These are phyloP conservation scores for Hymenopus coronatus DNA, from an alignment of 2,888 invertebrate genomes.

Conservation along the genomic window DNA sequence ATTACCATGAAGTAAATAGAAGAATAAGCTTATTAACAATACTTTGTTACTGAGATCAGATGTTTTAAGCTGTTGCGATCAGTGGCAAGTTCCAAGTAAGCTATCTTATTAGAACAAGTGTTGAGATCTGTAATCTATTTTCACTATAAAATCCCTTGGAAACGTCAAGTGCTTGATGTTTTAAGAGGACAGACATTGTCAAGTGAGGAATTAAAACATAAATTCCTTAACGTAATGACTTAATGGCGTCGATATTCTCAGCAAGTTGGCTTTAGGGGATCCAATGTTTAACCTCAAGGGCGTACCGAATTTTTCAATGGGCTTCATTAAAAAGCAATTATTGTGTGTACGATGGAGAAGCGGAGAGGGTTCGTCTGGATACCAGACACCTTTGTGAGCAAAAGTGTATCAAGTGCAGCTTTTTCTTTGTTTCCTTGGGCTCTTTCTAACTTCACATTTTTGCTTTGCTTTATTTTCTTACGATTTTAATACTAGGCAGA, in stretches of 20 bases:
- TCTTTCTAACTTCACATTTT: not conserved
- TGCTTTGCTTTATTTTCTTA: not conserved
- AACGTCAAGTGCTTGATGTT: not conserved
- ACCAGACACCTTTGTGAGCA: not conserved
- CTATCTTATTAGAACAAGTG: not conserved
- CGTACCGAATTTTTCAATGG: slow-evolving; percentile 15
- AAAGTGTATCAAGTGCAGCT: slow-evolving; percentile 1
- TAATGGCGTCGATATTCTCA: not conserved
- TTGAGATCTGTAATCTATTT: not conserved
- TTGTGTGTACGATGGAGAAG: not conserved
- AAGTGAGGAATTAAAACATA: not conserved
- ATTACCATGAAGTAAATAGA: no score
- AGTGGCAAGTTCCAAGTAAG: no score
- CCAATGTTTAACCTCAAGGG: slow-evolving; percentile 9
- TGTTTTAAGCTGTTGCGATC: no score
- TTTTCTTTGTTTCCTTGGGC: not conserved
- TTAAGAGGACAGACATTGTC: not conserved
- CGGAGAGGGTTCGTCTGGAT: not conserved
- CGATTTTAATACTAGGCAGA: not conserved
- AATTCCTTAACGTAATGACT: slow-evolving; percentile 5
- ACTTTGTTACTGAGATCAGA: no score
- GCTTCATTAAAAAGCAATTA: slow-evolving; percentile 20
- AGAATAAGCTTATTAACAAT: no score
- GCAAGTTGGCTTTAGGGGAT: not conserved
- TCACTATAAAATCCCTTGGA: not conserved